phyloP scores from a whole-genome alignment of 2,888 invertebrate genomes.

The Falcaria lacertinaria region DNA sequence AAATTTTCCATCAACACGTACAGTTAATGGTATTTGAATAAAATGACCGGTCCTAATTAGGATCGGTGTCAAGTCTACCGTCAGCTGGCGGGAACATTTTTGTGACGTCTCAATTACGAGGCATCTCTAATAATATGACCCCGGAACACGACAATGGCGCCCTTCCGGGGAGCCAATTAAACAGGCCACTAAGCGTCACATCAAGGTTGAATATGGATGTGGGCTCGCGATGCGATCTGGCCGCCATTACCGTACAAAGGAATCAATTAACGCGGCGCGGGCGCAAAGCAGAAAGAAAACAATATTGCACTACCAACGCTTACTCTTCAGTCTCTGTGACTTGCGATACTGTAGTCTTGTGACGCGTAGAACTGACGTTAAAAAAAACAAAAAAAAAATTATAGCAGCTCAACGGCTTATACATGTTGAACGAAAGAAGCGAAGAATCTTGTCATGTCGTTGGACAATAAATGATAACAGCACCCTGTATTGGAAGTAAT shows the following conservation, averaged over 20 bases:
- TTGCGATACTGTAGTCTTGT: conserved; percentile 27
- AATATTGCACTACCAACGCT: conserved; percentile 60
- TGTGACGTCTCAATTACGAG: background rate
- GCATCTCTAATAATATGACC: background rate
- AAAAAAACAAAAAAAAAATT: too few species aligned
- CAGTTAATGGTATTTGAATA: too few species aligned
- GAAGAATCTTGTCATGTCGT: too few species aligned
- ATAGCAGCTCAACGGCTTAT: too few species aligned
- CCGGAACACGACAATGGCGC: conserved; percentile 3
- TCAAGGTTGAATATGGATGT: conserved; percentile 55
- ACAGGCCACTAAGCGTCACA: conserved; percentile 45
- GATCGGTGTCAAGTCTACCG: background rate
- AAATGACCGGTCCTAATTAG: background rate
- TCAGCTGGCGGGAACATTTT: background rate
- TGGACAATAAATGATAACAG: too few species aligned
- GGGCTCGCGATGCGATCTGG: conserved; percentile 50
- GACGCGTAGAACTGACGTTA: conserved; percentile 26
- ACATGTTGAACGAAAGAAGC: too few species aligned
- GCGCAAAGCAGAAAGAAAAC: conserved; percentile 55
- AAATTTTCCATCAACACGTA: too few species aligned
- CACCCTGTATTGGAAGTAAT: too few species aligned
- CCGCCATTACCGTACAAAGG: conserved; percentile 68
- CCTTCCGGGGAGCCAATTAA: conserved; percentile 51
- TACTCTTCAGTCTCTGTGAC: conserved; percentile 58
- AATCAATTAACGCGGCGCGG: conserved; percentile 62